Base-by-base conservation (phyloP, 2,113 vertebrate species). In the Pionites leucogaster region DNA sequence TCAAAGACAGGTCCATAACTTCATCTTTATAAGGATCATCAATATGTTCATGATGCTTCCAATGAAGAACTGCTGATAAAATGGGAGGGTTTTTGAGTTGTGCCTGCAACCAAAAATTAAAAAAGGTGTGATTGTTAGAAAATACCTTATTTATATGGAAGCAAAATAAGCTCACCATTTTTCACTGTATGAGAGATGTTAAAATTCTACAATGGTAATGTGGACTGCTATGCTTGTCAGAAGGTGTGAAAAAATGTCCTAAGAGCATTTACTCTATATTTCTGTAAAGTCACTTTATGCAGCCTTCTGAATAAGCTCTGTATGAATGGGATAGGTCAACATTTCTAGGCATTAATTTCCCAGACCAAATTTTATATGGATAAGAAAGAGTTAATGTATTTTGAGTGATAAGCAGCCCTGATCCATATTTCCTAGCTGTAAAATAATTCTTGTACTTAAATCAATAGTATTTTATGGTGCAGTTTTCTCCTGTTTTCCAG, bases 391-490 rank as follows among this genome's bases (percentile, higher is more conserved):
- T 37, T 50, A 27, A 59, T 11, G 3, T 15, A 13, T 78, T 64
- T 52, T 55, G 29, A 52, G 17, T 62, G 27, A 27, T 33, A 65
- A 69, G 5, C 10, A 81, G 8, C 10, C 82, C 53, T 70, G 23
- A 35, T 46, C 8, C 4, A 2, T 17, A 8, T 23, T 86, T 81
- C 13, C 25, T 35, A 64, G 33, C 9, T 68, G 27, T 13, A 55
- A 70, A 79, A 11, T 55, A 76, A 24, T 47, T 37, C 14, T 47
- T 49, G 3, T 19, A 24, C 0, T 0, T 37, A 23, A 27, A 55
- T 29, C 50, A 60, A 29, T 9, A 29, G 0, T 9, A 13, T 33
- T 59, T 64, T 70, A 65, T 2, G 1, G 2, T 13, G 20, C 5
- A 3, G 1, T 42, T 62, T 83, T 65, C 20, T 47, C 10, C 72